Base-by-base conservation (phyloP, 2,797 vertebrate species). In the Acanthopagrus latus region DNA sequence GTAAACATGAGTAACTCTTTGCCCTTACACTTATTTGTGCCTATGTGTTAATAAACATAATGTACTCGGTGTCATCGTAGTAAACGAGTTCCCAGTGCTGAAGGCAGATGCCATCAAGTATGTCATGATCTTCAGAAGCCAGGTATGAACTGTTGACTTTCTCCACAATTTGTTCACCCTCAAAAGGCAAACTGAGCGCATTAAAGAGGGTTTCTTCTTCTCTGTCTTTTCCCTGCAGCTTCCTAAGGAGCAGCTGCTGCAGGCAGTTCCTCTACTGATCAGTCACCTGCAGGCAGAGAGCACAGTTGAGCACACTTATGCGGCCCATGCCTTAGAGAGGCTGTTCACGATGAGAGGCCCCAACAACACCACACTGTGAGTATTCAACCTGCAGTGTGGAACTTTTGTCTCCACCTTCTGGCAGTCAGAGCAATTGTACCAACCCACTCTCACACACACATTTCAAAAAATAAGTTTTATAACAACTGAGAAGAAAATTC, bases 101-200 rank as follows among this genome's bases (percentile, higher is more conserved):
- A 99, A 99, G 94, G 96, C 98, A 77, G 98, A 99, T 86, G 98
- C 98, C 68, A 98, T 99, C 85, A 99, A 99, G 88, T 99, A 99
- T 50, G 97, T 98, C 62, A 99, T 99, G 98, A 99, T 99, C 92
- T 99, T 99, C 94, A 97, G 98, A 89, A 99, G 97, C 90, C 97
- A 99, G 94, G 98, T 99, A 95, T 91, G 93, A 93, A 81, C 60
- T 60, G 0, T 12, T 58, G 2, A 1, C 20, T 54, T 70, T n/a
- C 17, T 48, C 5, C 0, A 1, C 23, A 25, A 23, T 3, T 8
- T 71, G 11, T 57, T 73, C 1, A 20, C 21, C 59, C 27, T 54
- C 0, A 43, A 47, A 56, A 21, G 2, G 2, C 3, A n/a, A 64
- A 50, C 9, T 12, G 2, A 60, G 50, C 10, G 2, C 3, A 3